Base-by-base conservation (phyloP, 2,113 vertebrate species). In the Osmerus mordax region DNA sequence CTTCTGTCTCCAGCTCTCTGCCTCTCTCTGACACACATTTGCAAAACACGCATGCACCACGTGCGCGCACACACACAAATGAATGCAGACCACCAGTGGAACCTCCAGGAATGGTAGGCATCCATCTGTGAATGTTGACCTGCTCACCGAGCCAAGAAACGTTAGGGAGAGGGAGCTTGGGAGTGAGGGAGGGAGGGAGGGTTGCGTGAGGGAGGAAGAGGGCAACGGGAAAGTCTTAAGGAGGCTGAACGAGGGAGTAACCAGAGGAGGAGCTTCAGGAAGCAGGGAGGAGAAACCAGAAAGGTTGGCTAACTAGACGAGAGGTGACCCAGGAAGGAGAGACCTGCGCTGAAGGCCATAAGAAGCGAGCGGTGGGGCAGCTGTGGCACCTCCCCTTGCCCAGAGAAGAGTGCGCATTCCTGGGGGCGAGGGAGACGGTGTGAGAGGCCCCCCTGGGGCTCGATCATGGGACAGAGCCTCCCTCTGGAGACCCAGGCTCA, bases 101-200 rank as follows among this genome's bases (percentile, higher is more conserved):
- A 62, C 81, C 74, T 91, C 88, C 86, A 92, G 95, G 96, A 97
- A 96, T 97, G 94, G 96, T 91, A 92, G 94, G 95, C 94, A 95
- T 98, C 94, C 91, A 87, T 92, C 88, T 79, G 84, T 87, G 88
- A 91, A 87, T 89, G 74, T 89, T 88, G 91, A 87, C 91, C 86
- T 84, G 84, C 81, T 90, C 88, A 71, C 83, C 80, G 89, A 94
- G 83, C 87, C 87, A 61, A 47, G 41, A 12, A 9, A 9, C 5
- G 41, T 47, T 9, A 47, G 41, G 41, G 41, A 47, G 82, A 80
- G 81, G 67, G 1, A 70, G 73, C 86, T 58, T 72, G 61, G 13
- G 59, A 69, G 70, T 47, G 79, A 84, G 88, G 15, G 84, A 81
- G 88, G 15, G 84, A 81, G 91, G 87, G 90, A 59, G 77, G 83